A percentile compares a stretch with the other conserved stretches of the same genome.
Evolutionary conservation across 2,888 invertebrate species (phyloP).

Genomic region (Poecilobothrus nobilitatus): DNA sequence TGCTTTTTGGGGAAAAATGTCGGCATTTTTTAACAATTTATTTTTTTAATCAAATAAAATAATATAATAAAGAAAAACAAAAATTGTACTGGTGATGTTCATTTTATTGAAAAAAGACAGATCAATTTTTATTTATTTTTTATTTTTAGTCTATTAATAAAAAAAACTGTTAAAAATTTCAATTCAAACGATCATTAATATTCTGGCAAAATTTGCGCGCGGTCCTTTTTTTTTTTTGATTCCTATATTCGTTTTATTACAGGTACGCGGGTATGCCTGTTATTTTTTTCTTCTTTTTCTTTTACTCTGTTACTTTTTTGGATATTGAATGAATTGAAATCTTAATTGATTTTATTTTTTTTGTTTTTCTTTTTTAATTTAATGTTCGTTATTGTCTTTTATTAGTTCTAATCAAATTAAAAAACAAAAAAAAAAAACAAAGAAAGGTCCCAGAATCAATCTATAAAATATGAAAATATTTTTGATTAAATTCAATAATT

Average conservation of each 20-base stretch:
- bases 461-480: too few species aligned
- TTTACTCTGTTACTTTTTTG: neutral
- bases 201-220: neutral
- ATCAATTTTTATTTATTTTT: neutral
- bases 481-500: too few species aligned
- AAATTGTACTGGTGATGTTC: neutral
- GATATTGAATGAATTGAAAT: neutral
- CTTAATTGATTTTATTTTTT: neutral
- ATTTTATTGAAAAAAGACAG: neutral
- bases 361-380: neutral
- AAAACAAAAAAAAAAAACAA: too few species aligned
- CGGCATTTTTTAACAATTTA: too few species aligned
- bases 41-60: too few species aligned
- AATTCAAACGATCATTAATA: conserved; percentile 1
- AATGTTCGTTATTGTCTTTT: too few species aligned
- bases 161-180: conserved; percentile 4
- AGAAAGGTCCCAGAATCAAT: too few species aligned
- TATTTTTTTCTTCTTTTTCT: neutral
- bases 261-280: neutral
- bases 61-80: too few species aligned
- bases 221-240: neutral
- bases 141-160: conserved; percentile 1
- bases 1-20: too few species aligned
- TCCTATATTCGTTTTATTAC: neutral
- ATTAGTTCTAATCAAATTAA: too few species aligned